phyloP scores from a whole-genome alignment of 2,113 vertebrate genomes.

The Pelodiscus sinensis region DNA sequence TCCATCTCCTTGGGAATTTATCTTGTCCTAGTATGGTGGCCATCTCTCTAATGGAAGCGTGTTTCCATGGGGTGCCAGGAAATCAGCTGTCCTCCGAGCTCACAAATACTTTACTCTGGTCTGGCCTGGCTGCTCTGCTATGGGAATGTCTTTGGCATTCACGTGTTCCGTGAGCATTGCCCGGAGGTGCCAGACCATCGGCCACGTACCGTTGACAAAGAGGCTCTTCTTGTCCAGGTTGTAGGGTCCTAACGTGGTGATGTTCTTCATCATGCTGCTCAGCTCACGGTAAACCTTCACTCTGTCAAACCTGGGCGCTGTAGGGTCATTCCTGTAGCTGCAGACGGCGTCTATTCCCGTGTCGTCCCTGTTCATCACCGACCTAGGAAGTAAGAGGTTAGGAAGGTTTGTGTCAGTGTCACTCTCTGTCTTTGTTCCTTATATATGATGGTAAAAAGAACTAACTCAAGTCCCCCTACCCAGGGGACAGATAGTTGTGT shows the following conservation, averaged over 20 bases:
- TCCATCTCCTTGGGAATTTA: background rate
- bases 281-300: conserved; percentile 64
- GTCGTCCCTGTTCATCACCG: conserved; percentile 14
- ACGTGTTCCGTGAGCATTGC: background rate
- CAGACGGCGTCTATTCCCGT: conserved; percentile 64
- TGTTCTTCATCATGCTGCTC: conserved; percentile 37
- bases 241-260: conserved; percentile 70
- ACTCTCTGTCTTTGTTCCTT: too few relatives aligned
- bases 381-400: conserved; percentile 18
- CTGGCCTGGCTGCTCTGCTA: background rate
- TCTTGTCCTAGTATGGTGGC: background rate
- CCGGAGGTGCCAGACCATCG: background rate
- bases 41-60: background rate
- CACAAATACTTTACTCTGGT: background rate
- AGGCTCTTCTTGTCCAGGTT: conserved; percentile 57
- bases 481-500: too few relatives aligned
- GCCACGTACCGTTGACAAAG: conserved; percentile 12
- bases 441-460: too few relatives aligned
- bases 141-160: background rate
- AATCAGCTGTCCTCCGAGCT: background rate
- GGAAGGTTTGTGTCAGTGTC: background rate
- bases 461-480: too few relatives aligned
- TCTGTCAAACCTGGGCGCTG: conserved; percentile 34
- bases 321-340: conserved; percentile 23
- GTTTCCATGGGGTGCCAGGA: background rate